Conservation (phyloP, 2,888 invertebrate species). For the Drosophila diplacantha region DNA sequence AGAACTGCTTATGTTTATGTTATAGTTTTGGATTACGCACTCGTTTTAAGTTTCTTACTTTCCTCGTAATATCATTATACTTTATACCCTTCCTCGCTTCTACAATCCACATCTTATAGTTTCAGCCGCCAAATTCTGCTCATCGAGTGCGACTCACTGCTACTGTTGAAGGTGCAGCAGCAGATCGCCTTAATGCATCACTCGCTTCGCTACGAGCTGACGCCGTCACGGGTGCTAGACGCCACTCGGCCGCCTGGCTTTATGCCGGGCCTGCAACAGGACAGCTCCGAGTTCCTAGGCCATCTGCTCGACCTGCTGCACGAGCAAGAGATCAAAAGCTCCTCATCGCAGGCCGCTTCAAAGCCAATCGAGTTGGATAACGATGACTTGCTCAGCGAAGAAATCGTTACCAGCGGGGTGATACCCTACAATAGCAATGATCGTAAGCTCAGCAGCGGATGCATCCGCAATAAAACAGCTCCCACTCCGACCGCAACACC, state of each 20-base stretch:
- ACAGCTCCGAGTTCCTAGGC: conserved; percentile 91
- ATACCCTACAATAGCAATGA: conserved; percentile 60
- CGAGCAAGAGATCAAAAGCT: conserved; percentile 82
- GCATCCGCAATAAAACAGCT: conserved; percentile 26
- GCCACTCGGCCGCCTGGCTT: conserved; percentile 88
- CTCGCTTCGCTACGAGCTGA: conserved; percentile 82
- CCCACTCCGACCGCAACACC: conserved; percentile 37
- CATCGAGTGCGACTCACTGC: conserved; percentile 79
- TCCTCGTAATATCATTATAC: not conserved
- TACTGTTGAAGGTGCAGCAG: conserved; percentile 84
- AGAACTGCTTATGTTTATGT: not conserved
- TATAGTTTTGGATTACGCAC: not conserved
- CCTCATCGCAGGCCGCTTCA: conserved; percentile 1
- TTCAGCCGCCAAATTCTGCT: conserved; percentile 84
- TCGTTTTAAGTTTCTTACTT: not conserved
- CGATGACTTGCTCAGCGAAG: conserved; percentile 37
- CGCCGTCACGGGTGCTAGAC: conserved; percentile 85
- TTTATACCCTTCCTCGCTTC: not conserved
- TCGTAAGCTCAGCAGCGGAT: conserved; percentile 39
- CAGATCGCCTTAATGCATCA: conserved; percentile 86
- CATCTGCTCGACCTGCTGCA: conserved; percentile 81
- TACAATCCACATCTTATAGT: conserved; percentile 68
- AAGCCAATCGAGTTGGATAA: conserved; percentile 2
- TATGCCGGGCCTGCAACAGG: conserved; percentile 87
- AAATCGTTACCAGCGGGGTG: conserved; percentile 49